Percentiles rank a stretch among this genome's conserved stretches.
Evolutionary conservation across 2,797 vertebrate species (phyloP).

Genomic region (Poeciliopsis gracilis): DNA sequence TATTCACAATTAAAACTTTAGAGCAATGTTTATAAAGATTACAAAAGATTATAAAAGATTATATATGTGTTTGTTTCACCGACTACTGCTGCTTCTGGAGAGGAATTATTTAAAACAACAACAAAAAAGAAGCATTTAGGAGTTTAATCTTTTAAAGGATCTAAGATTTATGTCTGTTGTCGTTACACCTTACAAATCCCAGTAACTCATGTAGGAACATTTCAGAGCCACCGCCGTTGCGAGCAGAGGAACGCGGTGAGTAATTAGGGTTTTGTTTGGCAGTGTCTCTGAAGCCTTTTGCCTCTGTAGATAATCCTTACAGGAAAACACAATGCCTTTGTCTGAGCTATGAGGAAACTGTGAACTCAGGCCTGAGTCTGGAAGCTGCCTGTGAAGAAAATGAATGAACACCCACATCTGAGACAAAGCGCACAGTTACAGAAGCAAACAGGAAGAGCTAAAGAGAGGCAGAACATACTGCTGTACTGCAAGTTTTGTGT

Average conservation of each 20-base stretch:
- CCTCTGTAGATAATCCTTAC: slow-evolving; percentile 69
- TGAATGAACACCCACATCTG: slow-evolving; percentile 65
- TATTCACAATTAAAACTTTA: too few relatives aligned
- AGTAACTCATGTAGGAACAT: slow-evolving; percentile 26
- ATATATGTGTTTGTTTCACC: not conserved
- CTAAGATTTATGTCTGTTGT: slow-evolving; percentile 31
- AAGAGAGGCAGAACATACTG: slow-evolving; percentile 12
- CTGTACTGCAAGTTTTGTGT: slow-evolving; percentile 16
- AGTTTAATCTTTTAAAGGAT: not conserved
- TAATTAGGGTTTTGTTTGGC: slow-evolving; percentile 70
- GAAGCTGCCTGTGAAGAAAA: slow-evolving; percentile 63
- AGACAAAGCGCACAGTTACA: slow-evolving; percentile 51
- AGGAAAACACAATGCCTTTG: slow-evolving; percentile 65
- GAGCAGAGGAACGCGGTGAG: slow-evolving; percentile 30
- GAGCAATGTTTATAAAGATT: too few relatives aligned
- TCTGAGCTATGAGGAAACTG: slow-evolving; percentile 64
- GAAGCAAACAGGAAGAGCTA: slow-evolving; percentile 18
- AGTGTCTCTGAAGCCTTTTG: slow-evolving; percentile 54
- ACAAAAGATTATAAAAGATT: not conserved
- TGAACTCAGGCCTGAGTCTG: slow-evolving; percentile 66
- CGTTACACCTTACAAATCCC: slow-evolving; percentile 19
- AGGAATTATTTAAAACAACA: slow-evolving; percentile 7
- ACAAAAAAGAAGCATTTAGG: slow-evolving; percentile 9
- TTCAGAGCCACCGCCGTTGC: slow-evolving; percentile 16
- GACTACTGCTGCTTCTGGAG: not conserved